A percentile compares a stretch with the other conserved stretches of the same genome.
Evolutionary conservation across 1,140 invertebrate genomes (phyloP).

Genomic region (Apis cerana): DNA sequence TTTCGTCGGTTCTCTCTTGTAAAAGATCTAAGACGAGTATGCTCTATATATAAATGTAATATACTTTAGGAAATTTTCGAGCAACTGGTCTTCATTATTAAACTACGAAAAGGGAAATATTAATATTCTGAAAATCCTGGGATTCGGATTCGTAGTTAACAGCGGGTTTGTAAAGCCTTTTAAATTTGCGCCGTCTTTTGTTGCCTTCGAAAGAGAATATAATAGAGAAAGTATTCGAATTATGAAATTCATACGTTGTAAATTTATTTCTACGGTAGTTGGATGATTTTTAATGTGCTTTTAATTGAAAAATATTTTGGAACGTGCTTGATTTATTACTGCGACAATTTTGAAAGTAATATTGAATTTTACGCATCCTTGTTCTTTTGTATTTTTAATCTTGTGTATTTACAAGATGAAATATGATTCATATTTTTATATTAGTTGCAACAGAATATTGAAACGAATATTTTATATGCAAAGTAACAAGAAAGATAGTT

Average conservation of each 20-base stretch:
- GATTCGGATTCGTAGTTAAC: constrained; percentile 3
- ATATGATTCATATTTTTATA: too few species aligned
- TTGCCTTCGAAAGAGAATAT: not conserved
- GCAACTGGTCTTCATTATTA: constrained; percentile 8
- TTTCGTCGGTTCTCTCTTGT: not conserved
- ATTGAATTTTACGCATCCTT: too few species aligned
- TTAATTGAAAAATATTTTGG: too few species aligned
- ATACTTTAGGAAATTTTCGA: not conserved
- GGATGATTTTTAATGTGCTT: not conserved
- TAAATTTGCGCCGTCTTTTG: constrained; percentile 11
- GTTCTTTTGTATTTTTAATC: too few species aligned
- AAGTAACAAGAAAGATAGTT: too few species aligned
- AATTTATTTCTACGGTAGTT: not conserved
- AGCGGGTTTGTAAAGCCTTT: constrained; percentile 1
- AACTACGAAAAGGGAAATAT: constrained; percentile 28
- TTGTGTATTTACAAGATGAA: too few species aligned
- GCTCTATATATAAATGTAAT: not conserved
- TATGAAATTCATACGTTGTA: not conserved
- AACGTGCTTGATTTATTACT: too few species aligned
- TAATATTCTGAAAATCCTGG: constrained; percentile 18
- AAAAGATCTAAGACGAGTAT: not conserved
- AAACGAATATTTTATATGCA: too few species aligned
- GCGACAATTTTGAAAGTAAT: too few species aligned
- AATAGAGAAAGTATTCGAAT: not conserved
- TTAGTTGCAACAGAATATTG: too few species aligned